Evolutionary conservation across 2,113 vertebrate species (phyloP), one percentile per base, ranked within the genome.

Genomic region (Isurus oxyrinchus): DNA sequence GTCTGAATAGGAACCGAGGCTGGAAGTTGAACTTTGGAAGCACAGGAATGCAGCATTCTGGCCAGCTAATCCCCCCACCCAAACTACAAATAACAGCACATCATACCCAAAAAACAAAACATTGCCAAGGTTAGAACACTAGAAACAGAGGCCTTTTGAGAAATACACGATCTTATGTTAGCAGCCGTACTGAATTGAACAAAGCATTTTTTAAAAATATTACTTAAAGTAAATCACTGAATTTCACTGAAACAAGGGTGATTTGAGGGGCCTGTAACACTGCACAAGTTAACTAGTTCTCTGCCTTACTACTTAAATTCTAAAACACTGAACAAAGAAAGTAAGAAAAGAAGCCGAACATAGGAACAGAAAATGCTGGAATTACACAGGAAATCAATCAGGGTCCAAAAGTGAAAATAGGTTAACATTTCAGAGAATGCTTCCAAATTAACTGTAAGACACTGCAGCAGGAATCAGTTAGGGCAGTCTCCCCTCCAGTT

Each of bases 11-110:
- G 21, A 40, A 59, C 90, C 90, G 66, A 94, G 59, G 5, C n/a
- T 63, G 90, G 35, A 27, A 90, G 59, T 40, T 94, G 90, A 94
- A 94, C 90, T 94, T 94, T 94, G 90, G 90, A 94, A 63, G 90
- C 59, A 40, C 0, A 63, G 90, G 90, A 94, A 94, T 94, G 90
- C 59, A 94, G n/a, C 19, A 16, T 94, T 94, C 90, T 94, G 35
- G 90, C 90, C 90, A 94, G 35, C 61, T 40, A 16, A 40, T 8
- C 35, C 23, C 90, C 90, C 90, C 90, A 63, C 90, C 19, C 90
- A 94, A 63, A 94, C 90, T 40, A n/a, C 90, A 66, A 94, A 63
- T 66, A 66, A 35, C 13, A 31, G 88, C 35, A 59, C 4, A 5
- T 91, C 57, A 94, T 66, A 63, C 59, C 35, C 90, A 94, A 94